Conservation (phyloP, 2,797 vertebrate species). For the Hypotaenidia okinawae region DNA sequence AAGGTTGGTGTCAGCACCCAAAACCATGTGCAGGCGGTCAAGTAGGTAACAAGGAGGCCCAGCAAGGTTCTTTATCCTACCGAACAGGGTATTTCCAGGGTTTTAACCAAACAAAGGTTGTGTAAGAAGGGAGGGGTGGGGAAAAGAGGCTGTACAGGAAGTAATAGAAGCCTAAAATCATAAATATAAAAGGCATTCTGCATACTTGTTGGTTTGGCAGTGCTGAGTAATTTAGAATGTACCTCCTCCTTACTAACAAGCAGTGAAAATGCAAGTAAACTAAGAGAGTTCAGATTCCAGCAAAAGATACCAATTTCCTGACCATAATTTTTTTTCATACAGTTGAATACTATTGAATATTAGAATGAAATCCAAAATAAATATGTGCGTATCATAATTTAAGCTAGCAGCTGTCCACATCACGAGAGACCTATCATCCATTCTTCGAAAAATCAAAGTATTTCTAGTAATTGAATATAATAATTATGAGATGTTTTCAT, state of each 20-base stretch:
- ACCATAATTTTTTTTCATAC: not conserved
- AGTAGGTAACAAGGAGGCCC: not conserved
- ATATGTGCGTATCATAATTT: not conserved
- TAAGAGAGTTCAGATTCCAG: not conserved
- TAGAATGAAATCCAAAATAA: not conserved
- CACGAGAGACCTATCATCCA: not conserved
- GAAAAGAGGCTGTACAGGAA: not conserved
- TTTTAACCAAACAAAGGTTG: not conserved
- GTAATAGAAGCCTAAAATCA: not conserved
- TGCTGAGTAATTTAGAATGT: not conserved
- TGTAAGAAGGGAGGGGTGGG: not conserved
- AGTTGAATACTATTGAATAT: not conserved
- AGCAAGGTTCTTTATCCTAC: rapidly evolving
- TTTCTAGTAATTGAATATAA: not conserved
- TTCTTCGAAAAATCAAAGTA: not conserved
- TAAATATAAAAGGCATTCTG: not conserved
- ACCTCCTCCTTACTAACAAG: not conserved
- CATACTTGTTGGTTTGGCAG: not conserved
- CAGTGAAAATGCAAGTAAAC: not conserved
- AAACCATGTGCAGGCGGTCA: rapidly evolving
- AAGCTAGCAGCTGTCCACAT: not conserved
- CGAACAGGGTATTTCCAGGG: not conserved
- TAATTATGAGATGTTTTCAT: not conserved
- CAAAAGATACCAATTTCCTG: not conserved
- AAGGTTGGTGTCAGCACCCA: not conserved